Base-by-base conservation (phyloP, 35 echinoderm and acorn worm genomes). In the Ophiothrix spiculata region DNA sequence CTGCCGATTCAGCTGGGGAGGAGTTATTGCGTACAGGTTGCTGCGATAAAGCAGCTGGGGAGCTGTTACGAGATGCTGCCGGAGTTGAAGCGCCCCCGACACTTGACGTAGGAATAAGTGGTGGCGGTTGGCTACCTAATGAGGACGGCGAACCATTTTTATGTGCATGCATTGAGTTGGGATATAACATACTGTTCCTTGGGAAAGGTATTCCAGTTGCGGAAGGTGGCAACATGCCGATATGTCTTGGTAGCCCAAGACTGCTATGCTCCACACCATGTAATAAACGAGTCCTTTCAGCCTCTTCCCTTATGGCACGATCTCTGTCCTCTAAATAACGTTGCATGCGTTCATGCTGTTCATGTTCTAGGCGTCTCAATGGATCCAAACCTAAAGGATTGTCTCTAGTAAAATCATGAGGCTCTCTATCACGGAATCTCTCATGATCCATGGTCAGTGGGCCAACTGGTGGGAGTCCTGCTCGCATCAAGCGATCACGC, bases 141-240 rank as follows among this genome's bases (percentile, higher is more conserved):
- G 93, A 80, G 0, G 89, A 88, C 4, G 93, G 93, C 38, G 93
- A 91, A 84, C 93, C 90, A 75, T 95, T 95, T 63, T 91, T 91
- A 37, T 88, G 89, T 13, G 35, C 54, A 64, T 34, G 54, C 36
- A 54, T 15, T 39, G 87, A 78, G 81, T 91, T 88, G 35, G 85
- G 90, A 32, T 88, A 95, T 42, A 95, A 69, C 40, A 87, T 90
- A 82, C 89, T 85, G 39, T 89, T 95, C 41, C 89, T 86, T 76
- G 28, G 73, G 32, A 85, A 83, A 46, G 40, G 74, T 35, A 80
- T 78, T 39, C 75, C 69, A 56, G 84, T 76, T 46, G 88, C 86
- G 0, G 86, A 78, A 0, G 93, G 89, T 77, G 79, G 84, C 1
- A 88, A 74, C 33, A 42, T 40, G 39, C 80, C 81, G 35, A 91